A percentile compares a stretch with the other conserved stretches of the same genome.
Conservation (phyloP, 1,140 invertebrate species). For the Coptotermes formosanus region DNA sequence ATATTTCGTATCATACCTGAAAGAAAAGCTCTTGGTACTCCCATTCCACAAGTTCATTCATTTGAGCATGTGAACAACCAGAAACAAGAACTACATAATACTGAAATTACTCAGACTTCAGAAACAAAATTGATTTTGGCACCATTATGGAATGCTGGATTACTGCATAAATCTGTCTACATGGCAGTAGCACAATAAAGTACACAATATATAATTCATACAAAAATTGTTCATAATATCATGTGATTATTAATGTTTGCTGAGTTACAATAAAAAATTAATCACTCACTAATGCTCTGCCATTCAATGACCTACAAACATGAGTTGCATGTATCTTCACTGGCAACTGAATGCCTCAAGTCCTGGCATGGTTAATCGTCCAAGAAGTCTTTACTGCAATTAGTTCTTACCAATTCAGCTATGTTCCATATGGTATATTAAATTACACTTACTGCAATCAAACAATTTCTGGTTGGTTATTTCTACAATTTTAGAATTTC, state of each 20-base stretch:
- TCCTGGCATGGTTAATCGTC: too few relatives aligned
- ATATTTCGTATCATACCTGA: not conserved
- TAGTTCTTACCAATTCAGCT: too few relatives aligned
- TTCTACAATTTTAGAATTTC: too few relatives aligned
- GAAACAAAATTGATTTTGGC: not conserved
- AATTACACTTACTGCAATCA: too few relatives aligned
- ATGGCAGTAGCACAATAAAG: not conserved
- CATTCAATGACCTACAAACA: not conserved
- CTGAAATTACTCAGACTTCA: not conserved
- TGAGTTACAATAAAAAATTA: not conserved
- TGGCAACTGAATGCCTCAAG: too few relatives aligned
- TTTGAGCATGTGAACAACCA: not conserved
- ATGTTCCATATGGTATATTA: too few relatives aligned
- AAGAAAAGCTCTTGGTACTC: not conserved
- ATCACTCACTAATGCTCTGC: not conserved
- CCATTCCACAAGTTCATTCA: not conserved
- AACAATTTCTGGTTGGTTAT: too few relatives aligned
- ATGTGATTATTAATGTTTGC: not conserved
- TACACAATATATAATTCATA: not conserved
- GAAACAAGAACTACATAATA: not conserved
- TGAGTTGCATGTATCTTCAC: too few relatives aligned
- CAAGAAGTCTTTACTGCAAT: too few relatives aligned
- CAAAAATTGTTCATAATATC: not conserved
- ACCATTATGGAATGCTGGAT: conserved; percentile 10
- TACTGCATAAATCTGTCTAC: not conserved